A percentile compares a stretch with the other conserved stretches of the same genome.
Evolutionary conservation across 2,113 vertebrate species (phyloP).

Genomic region (Serilophus lunatus): DNA sequence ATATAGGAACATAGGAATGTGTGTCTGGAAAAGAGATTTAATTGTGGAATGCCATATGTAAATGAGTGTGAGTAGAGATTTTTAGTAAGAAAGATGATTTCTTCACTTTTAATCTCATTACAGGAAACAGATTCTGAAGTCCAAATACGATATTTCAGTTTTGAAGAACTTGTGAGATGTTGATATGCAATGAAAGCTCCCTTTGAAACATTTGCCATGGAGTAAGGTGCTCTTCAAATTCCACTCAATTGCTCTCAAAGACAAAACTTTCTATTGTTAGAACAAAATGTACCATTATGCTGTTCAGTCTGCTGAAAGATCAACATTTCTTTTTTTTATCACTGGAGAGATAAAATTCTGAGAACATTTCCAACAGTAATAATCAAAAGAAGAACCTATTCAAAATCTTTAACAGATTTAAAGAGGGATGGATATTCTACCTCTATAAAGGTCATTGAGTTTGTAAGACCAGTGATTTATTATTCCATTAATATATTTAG

Average conservation of each 20-base stretch:
- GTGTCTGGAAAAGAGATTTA: neutral
- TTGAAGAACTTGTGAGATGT: neutral
- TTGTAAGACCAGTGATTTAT: neutral
- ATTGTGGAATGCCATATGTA: neutral
- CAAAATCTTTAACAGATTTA: neutral
- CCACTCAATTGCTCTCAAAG: neutral
- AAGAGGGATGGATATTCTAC: neutral
- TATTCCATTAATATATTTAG: neutral
- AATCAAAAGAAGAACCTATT: neutral
- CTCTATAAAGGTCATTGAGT: neutral
- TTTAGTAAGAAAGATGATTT: neutral
- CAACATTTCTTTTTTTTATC: neutral
- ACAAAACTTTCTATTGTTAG: neutral
- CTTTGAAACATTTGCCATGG: neutral
- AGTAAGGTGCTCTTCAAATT: neutral
- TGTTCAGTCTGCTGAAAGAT: neutral
- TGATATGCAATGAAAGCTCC: neutral
- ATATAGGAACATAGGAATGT: neutral
- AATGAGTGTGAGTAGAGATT: neutral
- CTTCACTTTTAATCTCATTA: neutral
- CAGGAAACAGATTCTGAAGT: neutral
- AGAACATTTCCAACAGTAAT: neutral
- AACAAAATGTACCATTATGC: neutral
- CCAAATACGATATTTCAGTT: neutral
- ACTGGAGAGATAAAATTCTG: neutral